These are phyloP conservation scores for Sinocyclocheilus grahami DNA, from an alignment of 2,113 vertebrate genomes.

Conservation along the genomic window DNA sequence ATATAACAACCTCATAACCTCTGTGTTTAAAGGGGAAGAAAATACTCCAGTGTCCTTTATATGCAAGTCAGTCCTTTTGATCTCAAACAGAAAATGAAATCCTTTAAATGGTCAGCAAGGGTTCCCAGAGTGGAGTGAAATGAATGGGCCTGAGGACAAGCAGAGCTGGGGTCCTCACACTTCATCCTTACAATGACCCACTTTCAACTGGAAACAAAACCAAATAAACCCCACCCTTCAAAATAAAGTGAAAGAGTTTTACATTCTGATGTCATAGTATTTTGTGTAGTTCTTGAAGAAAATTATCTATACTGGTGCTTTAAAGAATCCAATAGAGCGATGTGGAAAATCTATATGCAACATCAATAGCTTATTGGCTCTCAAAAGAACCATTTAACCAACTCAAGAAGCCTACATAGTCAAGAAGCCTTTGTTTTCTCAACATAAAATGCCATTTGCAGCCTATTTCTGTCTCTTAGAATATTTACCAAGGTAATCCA, in stretches of 20 bases:
- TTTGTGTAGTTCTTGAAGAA: neutral
- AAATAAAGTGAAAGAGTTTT: neutral
- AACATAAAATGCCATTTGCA: neutral
- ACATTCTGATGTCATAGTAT: neutral
- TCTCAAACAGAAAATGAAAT: conserved; percentile 44
- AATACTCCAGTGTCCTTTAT: neutral
- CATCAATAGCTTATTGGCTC: neutral
- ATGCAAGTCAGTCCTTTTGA: neutral
- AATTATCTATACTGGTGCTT: neutral
- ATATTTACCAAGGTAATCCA: too few relatives aligned
- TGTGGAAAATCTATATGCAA: neutral
- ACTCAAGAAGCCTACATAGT: neutral
- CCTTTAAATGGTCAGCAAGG: conserved; percentile 4
- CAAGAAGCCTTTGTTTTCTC: neutral
- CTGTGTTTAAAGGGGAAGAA: neutral
- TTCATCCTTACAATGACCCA: conserved; percentile 40
- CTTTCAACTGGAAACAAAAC: conserved; percentile 33
- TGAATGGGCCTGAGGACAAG: conserved; percentile 18
- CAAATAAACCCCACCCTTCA: conserved; percentile 23
- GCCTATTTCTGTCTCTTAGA: neutral
- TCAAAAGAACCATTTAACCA: neutral
- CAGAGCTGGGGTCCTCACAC: conserved; percentile 9
- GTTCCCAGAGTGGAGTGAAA: conserved; percentile 8
- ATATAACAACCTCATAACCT: neutral
- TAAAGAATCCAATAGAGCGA: neutral